These are phyloP conservation scores for Tridacna gigas DNA, from an alignment of 2,888 invertebrate species.

Conservation along the genomic window DNA sequence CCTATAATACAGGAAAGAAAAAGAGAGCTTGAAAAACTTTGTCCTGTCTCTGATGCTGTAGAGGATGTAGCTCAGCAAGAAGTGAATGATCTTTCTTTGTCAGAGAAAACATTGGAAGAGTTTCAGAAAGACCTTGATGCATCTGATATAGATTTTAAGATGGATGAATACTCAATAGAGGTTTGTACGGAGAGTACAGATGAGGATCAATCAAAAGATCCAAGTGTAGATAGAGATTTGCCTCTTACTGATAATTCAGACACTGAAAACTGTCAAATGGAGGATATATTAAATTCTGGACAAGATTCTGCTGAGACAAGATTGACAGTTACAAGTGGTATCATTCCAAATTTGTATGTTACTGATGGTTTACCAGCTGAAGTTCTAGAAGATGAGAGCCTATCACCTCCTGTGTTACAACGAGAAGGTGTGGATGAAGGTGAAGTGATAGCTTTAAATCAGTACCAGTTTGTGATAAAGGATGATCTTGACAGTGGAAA, in stretches of 20 bases:
- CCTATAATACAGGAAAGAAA: constrained; percentile 15
- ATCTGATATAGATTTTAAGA: constrained; percentile 18
- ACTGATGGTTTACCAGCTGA: neutral
- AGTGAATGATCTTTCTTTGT: neutral
- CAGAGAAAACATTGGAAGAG: neutral
- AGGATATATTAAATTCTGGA: neutral
- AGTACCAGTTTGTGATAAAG: constrained; percentile 8
- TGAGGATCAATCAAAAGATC: constrained; percentile 18
- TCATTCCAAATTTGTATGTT: constrained; percentile 45
- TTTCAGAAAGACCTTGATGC: constrained; percentile 12
- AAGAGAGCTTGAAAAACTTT: constrained; percentile 24
- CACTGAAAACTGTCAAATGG: neutral
- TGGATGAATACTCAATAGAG: constrained; percentile 49
- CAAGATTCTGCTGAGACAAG: neutral
- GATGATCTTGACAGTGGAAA: neutral
- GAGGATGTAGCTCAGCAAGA: neutral
- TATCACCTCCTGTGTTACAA: constrained; percentile 39
- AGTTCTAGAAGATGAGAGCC: constrained; percentile 15
- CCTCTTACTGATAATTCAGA: neutral
- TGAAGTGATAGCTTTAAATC: neutral
- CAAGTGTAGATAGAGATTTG: constrained; percentile 11
- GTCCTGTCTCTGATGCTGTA: neutral
- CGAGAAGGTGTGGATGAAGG: neutral
- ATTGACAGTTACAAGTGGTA: constrained; percentile 41
- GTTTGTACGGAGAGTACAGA: constrained; percentile 37